phyloP scores from a whole-genome alignment of 2,888 invertebrate genomes.

The Sclerodermus sp. region DNA sequence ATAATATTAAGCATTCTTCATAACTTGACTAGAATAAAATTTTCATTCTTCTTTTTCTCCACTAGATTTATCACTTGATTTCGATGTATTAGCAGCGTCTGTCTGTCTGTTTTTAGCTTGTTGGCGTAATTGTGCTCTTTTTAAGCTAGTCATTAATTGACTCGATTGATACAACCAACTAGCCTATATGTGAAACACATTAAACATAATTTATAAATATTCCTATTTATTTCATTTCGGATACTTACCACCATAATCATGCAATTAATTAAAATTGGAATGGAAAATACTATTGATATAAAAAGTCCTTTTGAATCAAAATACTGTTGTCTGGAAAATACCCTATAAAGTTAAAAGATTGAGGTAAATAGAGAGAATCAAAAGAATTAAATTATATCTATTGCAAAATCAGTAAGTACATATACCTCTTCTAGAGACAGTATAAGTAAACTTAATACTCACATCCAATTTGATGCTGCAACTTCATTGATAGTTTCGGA shows the following conservation, averaged over 20 bases:
- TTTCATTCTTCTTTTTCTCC: constrained; percentile 4
- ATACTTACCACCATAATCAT: constrained; percentile 90
- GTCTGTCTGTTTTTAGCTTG: constrained; percentile 60
- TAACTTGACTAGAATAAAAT: constrained; percentile 23
- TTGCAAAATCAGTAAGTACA: constrained; percentile 1
- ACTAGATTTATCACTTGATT: constrained; percentile 16
- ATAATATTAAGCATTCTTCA: constrained; percentile 3
- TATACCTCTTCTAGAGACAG: too few relatives aligned
- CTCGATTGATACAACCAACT: constrained; percentile 90
- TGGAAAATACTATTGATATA: constrained; percentile 91
- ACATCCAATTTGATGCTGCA: constrained; percentile 83
- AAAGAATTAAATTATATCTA: background rate
- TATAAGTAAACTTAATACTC: constrained; percentile 32
- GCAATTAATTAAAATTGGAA: constrained; percentile 88
- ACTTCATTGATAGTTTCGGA: constrained; percentile 89
- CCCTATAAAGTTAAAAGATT: constrained; percentile 52
- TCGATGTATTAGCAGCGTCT: constrained; percentile 28
- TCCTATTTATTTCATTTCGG: background rate
- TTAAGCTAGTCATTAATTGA: constrained; percentile 82
- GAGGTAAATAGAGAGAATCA: background rate
- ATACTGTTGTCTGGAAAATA: constrained; percentile 89
- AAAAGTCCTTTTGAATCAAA: constrained; percentile 93
- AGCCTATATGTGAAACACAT: constrained; percentile 64
- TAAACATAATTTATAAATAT: background rate
- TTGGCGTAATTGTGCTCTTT: constrained; percentile 77